These are phyloP conservation scores for Chiloscyllium punctatum DNA, from an alignment of 2,797 vertebrate species.

Conservation along the genomic window DNA sequence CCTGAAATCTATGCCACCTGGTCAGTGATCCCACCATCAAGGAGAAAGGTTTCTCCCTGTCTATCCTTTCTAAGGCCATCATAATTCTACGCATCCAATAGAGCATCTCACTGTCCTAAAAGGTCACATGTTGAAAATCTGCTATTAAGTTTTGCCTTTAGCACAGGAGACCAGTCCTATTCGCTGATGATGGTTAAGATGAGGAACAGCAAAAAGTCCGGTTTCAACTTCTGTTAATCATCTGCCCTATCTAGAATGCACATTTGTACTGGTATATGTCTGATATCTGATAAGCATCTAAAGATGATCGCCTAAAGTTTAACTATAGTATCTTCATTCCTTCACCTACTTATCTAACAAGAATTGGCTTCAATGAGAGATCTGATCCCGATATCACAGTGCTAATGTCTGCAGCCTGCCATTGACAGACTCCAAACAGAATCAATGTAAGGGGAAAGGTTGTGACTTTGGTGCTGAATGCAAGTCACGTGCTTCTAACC, in stretches of 20 bases:
- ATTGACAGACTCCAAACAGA: neutral
- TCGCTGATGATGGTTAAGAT: neutral
- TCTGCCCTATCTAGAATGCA: neutral
- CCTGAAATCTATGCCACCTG: no score
- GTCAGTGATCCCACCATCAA: no score
- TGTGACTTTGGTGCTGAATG: neutral
- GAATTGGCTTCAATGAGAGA: neutral
- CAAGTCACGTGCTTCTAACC: neutral
- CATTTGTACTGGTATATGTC: neutral
- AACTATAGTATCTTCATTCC: neutral
- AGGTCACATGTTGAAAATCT: slow-evolving; percentile 53
- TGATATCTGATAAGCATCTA: no score
- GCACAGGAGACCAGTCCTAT: slow-evolving; percentile 47
- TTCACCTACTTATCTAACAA: neutral
- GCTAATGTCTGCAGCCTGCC: neutral
- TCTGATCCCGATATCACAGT: neutral
- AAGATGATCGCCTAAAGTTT: neutral
- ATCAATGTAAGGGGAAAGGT: neutral
- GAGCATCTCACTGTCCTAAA: slow-evolving; percentile 54
- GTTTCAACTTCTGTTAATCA: neutral
- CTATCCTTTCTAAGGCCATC: no score
- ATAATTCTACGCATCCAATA: no score
- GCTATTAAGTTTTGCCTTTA: slow-evolving; percentile 54
- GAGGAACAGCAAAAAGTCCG: neutral
- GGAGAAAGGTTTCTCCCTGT: no score